Conservation (phyloP, 2,888 invertebrate genomes). For the Trypoxylon attenuatum region DNA sequence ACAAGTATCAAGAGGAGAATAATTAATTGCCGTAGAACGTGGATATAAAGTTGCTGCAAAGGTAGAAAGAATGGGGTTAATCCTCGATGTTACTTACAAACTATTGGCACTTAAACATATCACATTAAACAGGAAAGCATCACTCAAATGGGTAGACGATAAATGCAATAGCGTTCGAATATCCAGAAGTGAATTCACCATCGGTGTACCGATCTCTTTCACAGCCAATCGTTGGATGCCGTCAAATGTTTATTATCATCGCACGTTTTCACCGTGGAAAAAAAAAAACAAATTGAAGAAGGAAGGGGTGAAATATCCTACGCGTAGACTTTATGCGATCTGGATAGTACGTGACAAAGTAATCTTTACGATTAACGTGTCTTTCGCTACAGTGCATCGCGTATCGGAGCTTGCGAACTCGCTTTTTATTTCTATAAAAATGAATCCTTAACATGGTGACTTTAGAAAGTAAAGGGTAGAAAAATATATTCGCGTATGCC, state of each 20-base stretch:
- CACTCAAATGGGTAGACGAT: too few species aligned
- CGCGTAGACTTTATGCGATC: too few species aligned
- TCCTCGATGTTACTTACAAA: too few species aligned
- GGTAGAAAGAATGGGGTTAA: too few species aligned
- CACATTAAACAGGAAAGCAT: too few species aligned
- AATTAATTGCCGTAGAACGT: too few species aligned
- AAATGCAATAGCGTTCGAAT: too few species aligned
- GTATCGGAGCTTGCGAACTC: slow-evolving; percentile 42
- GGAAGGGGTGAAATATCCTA: too few species aligned
- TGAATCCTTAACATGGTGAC: slow-evolving; percentile 29
- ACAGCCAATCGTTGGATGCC: not conserved
- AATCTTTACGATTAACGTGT: slow-evolving; percentile 23
- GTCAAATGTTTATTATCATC: not conserved
- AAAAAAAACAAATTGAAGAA: not conserved
- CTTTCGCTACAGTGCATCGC: slow-evolving; percentile 36
- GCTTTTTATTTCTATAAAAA: slow-evolving; percentile 23
- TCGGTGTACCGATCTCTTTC: not conserved
- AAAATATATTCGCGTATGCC: slow-evolving; percentile 57
- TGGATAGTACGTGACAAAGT: slow-evolving; percentile 8
- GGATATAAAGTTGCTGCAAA: too few species aligned
- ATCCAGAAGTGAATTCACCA: too few species aligned
- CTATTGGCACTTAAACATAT: too few species aligned
- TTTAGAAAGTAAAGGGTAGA: slow-evolving; percentile 62
- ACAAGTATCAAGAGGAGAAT: too few species aligned
- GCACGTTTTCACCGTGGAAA: not conserved